A percentile compares a stretch with the other conserved stretches of the same genome.
Evolutionary conservation across 2,888 invertebrate genomes (phyloP).

Genomic region (Oithona nana): DNA sequence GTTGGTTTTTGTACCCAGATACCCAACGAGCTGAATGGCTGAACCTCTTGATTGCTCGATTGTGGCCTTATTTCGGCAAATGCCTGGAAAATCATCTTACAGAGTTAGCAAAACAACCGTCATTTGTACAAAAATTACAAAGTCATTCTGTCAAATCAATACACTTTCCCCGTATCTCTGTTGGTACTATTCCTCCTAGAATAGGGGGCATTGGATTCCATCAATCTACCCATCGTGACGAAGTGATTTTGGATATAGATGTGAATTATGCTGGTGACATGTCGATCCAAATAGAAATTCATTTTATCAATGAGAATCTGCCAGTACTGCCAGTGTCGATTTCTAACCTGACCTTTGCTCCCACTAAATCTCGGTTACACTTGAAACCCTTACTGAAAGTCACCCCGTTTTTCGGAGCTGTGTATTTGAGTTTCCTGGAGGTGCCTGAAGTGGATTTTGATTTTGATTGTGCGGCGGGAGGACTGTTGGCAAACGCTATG

Average conservation of each 20-base stretch:
- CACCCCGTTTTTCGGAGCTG: slow-evolving; percentile 1
- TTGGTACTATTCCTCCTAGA: slow-evolving; percentile 8
- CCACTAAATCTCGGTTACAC: not conserved
- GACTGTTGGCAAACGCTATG: not conserved
- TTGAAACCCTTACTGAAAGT: not conserved
- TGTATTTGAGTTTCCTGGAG: slow-evolving; percentile 3
- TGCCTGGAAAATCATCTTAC: not conserved
- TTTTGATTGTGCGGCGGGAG: no score
- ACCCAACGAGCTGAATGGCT: slow-evolving; percentile 12
- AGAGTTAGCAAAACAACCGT: not conserved
- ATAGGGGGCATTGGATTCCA: slow-evolving; percentile 7
- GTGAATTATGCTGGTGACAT: slow-evolving; percentile 4
- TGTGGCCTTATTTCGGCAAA: slow-evolving; percentile 7
- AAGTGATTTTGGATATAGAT: slow-evolving; percentile 5
- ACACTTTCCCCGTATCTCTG: not conserved
- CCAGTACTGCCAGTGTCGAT: not conserved
- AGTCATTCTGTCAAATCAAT: not conserved
- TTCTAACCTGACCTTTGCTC: not conserved
- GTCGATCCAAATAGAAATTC: not conserved
- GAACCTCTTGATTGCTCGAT: not conserved
- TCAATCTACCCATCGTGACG: slow-evolving; percentile 3
- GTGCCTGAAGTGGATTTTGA: slow-evolving; percentile 8
- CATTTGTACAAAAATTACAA: not conserved
- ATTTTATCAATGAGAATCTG: not conserved
- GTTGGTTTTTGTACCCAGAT: slow-evolving; percentile 6